Conservation (phyloP, 2,888 invertebrate genomes). For the Micropterix aruncella region DNA sequence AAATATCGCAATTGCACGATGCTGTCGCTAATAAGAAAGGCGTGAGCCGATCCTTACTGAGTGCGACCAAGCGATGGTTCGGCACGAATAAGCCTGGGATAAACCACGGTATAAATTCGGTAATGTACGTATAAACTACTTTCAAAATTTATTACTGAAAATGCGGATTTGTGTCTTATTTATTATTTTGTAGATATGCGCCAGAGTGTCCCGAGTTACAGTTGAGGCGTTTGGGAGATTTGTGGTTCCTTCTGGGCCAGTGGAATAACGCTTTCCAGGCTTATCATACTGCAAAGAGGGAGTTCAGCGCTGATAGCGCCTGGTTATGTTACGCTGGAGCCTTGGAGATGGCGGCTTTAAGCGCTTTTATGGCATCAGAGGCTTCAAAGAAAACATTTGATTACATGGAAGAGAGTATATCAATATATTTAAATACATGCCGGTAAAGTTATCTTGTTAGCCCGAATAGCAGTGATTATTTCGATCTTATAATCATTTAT, state of each 20-base stretch:
- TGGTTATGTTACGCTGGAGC: conserved; percentile 97
- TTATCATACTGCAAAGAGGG: conserved; percentile 94
- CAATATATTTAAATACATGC: conserved; percentile 82
- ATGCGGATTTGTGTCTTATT: conserved; percentile 6
- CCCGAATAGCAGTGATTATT: no score
- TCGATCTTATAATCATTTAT: no score
- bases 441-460: no score
- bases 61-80: conserved; percentile 93
- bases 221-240: conserved; percentile 81
- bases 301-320: conserved; percentile 93
- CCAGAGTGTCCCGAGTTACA: conserved; percentile 83
- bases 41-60: conserved; percentile 82
- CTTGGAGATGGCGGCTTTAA: conserved; percentile 88
- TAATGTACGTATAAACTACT: conserved; percentile 51
- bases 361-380: conserved; percentile 80
- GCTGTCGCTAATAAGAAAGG: conserved; percentile 78
- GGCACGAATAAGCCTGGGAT: conserved; percentile 77
- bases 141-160: not conserved
- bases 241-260: conserved; percentile 93
- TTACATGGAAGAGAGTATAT: conserved; percentile 92
- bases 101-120: conserved; percentile 58
- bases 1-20: conserved; percentile 68
- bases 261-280: conserved; percentile 85
- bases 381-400: conserved; percentile 64
- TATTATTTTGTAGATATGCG: conserved; percentile 60